Percentiles rank a stretch among this genome's conserved stretches.
These are phyloP conservation scores for Naja naja DNA, from an alignment of 2,113 vertebrate species.

Conservation along the genomic window DNA sequence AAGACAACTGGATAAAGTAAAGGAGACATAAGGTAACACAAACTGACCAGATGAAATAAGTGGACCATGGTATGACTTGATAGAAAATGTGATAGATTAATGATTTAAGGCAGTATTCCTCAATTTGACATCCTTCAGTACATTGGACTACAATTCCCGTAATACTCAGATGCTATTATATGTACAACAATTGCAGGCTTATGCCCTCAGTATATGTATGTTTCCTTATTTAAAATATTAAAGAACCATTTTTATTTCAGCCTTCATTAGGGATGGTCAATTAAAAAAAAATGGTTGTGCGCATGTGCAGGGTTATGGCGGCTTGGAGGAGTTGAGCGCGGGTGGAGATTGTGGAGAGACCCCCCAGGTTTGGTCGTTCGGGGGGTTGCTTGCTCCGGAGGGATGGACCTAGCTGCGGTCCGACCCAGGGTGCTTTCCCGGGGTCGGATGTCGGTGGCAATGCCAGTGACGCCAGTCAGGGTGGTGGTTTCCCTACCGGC, in stretches of 20 bases:
- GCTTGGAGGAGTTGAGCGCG: no score
- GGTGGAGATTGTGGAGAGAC: no score
- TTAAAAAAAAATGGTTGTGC: no score
- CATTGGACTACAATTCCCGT: background rate
- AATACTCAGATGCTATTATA: background rate
- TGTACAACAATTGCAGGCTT: background rate
- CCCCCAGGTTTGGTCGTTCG: no score
- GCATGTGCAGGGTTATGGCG: no score
- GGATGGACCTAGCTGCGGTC: no score
- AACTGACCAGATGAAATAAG: background rate
- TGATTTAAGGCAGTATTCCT: background rate
- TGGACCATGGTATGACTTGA: background rate
- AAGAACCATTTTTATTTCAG: background rate
- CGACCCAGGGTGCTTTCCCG: no score
- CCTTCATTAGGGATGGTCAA: background rate
- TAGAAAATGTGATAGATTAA: background rate
- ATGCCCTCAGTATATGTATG: background rate
- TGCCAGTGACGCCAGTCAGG: no score
- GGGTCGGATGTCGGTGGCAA: no score
- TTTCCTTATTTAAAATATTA: background rate
- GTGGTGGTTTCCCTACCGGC: no score
- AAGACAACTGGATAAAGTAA: slow-evolving; percentile 12
- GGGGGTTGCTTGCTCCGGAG: no score
- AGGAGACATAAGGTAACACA: background rate
- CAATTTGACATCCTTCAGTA: background rate